Conservation (phyloP, 2,888 invertebrate species). For the Hoplodrina ambigua region DNA sequence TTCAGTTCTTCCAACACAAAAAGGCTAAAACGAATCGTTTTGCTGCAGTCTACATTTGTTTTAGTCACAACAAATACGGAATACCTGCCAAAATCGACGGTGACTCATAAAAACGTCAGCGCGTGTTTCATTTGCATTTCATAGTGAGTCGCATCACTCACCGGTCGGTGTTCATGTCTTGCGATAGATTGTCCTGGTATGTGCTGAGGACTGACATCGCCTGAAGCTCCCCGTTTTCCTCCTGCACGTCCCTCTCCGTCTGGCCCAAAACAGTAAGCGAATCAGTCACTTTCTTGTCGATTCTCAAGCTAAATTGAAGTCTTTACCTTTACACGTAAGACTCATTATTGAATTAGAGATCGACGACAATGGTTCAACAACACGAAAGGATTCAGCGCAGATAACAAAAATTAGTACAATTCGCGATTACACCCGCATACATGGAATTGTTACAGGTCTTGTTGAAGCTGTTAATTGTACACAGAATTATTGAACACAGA, state of each 20-base stretch:
- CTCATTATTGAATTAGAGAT: slow-evolving; percentile 37
- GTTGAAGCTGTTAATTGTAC: slow-evolving; percentile 63
- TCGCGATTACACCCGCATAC: slow-evolving; percentile 60
- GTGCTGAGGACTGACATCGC: slow-evolving; percentile 91
- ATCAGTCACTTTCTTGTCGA: slow-evolving; percentile 48
- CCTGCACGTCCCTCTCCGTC: slow-evolving; percentile 84
- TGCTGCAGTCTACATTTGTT: slow-evolving; percentile 13
- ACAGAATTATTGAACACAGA: slow-evolving; percentile 74
- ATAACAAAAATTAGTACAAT: slow-evolving; percentile 50
- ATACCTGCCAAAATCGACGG: slow-evolving; percentile 36
- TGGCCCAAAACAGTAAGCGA: slow-evolving; percentile 75
- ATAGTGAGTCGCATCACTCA: slow-evolving; percentile 74
- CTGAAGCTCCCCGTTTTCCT: slow-evolving; percentile 83
- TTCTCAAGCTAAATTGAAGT: slow-evolving; percentile 32
- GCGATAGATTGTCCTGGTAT: slow-evolving; percentile 90
- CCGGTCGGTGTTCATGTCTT: slow-evolving; percentile 91
- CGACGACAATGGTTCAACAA: slow-evolving; percentile 16
- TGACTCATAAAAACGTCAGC: slow-evolving; percentile 53
- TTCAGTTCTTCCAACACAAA: slow-evolving; percentile 18
- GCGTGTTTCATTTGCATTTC: slow-evolving; percentile 45
- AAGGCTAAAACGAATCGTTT: slow-evolving; percentile 42
- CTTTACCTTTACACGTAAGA: slow-evolving; percentile 29
- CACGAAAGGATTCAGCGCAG: slow-evolving; percentile 38
- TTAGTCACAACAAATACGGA: slow-evolving; percentile 43
- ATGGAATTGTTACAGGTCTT: slow-evolving; percentile 60